Evolutionary conservation across 2,888 invertebrate species (phyloP).

Genomic region (Scrobipalpa atriplicella): DNA sequence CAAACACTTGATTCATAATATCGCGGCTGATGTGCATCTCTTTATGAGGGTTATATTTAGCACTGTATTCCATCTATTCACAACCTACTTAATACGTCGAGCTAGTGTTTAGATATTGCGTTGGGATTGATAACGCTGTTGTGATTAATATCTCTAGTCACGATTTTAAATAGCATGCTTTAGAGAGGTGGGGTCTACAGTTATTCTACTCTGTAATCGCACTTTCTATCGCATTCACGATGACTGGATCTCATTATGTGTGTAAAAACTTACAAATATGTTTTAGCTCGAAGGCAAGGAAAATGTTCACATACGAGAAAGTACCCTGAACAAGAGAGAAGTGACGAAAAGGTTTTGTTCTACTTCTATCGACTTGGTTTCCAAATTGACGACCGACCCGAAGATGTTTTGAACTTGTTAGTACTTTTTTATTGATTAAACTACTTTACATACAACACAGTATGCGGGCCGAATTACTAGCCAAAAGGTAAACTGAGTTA

Average conservation of each 20-base stretch:
- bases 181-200: conserved; percentile 14
- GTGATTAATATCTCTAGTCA: conserved; percentile 54
- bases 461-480: too few species aligned
- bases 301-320: neutral
- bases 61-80: neutral
- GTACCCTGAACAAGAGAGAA: neutral
- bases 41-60: conserved; percentile 19
- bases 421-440: neutral
- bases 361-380: neutral
- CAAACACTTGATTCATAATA: conserved; percentile 52
- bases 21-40: conserved; percentile 26
- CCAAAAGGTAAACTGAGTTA: too few species aligned
- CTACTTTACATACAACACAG: too few species aligned
- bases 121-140: conserved; percentile 33
- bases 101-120: conserved; percentile 8
- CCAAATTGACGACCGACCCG: too few species aligned
- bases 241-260: neutral
- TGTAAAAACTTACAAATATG: neutral
- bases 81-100: conserved; percentile 1
- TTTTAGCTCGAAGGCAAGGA: neutral
- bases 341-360: neutral
- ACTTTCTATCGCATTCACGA: conserved; percentile 32
- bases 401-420: neutral
- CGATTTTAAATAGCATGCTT: conserved; percentile 41
- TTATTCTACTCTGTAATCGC: conserved; percentile 27